Evolutionary conservation across 2,113 vertebrate species (phyloP).

Genomic region (Synchiropus splendidus): DNA sequence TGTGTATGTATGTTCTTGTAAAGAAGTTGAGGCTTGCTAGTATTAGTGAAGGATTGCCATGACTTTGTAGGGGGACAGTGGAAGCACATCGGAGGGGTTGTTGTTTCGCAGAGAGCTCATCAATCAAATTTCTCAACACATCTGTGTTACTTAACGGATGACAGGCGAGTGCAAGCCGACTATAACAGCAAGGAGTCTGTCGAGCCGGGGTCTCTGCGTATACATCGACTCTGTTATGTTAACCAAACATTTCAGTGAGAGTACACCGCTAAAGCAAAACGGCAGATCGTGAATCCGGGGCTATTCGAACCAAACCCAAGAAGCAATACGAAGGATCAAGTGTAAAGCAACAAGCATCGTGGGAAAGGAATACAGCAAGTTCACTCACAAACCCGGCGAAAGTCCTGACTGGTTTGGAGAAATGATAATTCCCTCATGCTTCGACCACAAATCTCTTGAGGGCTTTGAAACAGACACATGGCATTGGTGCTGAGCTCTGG

Average conservation of each 20-base stretch:
- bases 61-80: conserved; percentile 12
- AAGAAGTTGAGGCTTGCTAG: conserved; percentile 23
- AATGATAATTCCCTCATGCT: conserved; percentile 20
- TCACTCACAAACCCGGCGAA: conserved; percentile 19
- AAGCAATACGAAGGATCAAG: conserved; percentile 47
- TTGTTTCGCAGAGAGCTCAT: conserved; percentile 33
- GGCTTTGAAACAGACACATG: conserved; percentile 27
- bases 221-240: no score
- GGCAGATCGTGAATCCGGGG: conserved; percentile 10
- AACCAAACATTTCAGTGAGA: no score
- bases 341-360: conserved; percentile 10
- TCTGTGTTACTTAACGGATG: conserved; percentile 12
- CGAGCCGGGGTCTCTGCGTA: no score
- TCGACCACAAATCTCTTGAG: conserved; percentile 25
- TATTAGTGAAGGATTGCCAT: conserved; percentile 15
- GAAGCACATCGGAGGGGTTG: conserved; percentile 22
- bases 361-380: conserved; percentile 10
- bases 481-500: conserved; percentile 25
- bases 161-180: no score
- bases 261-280: conserved; percentile 8
- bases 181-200: neutral
- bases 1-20: conserved; percentile 40
- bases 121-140: conserved; percentile 30
- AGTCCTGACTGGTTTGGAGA: conserved; percentile 15
- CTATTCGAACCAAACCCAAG: conserved; percentile 27